These are phyloP conservation scores for Calyptommatus sinebrachiatus DNA, from an alignment of 2,113 vertebrate species.

Conservation along the genomic window DNA sequence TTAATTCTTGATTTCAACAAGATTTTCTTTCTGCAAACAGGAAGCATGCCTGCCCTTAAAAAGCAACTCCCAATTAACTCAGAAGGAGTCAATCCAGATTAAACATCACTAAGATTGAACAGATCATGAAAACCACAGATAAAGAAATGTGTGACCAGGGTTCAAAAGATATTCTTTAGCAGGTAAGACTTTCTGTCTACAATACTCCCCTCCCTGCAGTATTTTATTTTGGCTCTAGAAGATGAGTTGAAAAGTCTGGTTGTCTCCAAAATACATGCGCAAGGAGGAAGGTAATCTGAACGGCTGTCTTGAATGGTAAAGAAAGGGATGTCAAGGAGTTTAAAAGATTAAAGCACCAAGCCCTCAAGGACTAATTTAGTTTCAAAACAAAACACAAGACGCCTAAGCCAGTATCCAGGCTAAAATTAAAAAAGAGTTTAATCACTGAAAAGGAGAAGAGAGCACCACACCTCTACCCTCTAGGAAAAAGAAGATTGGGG, in stretches of 20 bases:
- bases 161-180: neutral
- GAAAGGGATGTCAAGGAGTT: neutral
- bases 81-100: neutral
- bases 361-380: slow-evolving; percentile 23
- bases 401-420: neutral
- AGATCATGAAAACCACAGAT: neutral
- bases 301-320: too few species aligned
- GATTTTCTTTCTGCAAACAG: too few species aligned
- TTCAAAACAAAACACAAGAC: neutral
- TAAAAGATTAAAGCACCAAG: neutral
- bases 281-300: neutral
- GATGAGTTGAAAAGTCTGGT: neutral
- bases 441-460: neutral
- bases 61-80: neutral
- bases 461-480: neutral
- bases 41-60: too few species aligned
- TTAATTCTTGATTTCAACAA: too few species aligned
- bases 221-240: neutral
- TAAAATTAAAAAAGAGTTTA: neutral
- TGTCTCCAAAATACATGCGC: too few species aligned
- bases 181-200: neutral
- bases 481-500: neutral
- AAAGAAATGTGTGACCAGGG: too few species aligned
- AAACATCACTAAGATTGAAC: neutral
- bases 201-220: too few species aligned